phyloP scores from a whole-genome alignment of 2,888 invertebrate species.

The Drosophila diplacantha region DNA sequence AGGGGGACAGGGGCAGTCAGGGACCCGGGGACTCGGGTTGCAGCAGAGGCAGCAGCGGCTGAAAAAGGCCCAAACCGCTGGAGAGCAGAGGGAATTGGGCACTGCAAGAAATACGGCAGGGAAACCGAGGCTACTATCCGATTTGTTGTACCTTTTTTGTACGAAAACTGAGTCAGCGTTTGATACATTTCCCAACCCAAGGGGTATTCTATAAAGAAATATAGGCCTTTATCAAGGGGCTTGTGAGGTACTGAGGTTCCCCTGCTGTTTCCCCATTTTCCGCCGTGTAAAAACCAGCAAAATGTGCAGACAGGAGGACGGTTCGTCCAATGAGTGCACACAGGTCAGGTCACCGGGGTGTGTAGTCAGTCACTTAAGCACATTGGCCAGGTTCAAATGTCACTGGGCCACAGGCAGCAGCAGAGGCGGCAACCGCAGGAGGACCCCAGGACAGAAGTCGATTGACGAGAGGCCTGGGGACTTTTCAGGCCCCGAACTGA shows the following conservation, averaged over 20 bases:
- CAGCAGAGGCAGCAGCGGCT: conserved; percentile 7
- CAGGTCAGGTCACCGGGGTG: conserved; percentile 30
- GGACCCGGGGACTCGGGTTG: background rate
- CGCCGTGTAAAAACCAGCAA: background rate
- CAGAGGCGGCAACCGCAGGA: background rate
- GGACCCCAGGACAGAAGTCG: background rate
- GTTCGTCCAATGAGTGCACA: conserved; percentile 11
- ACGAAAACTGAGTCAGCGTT: no score
- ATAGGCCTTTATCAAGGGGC: no score
- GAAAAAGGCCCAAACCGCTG: conserved; percentile 6
- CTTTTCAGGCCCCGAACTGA: background rate
- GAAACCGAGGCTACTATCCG: background rate
- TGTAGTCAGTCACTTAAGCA: conserved; percentile 22
- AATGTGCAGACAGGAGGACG: conserved; percentile 7
- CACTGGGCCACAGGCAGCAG: conserved; percentile 12
- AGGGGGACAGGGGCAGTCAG: no score
- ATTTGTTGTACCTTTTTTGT: background rate
- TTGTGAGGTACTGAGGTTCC: no score
- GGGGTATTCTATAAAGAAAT: no score
- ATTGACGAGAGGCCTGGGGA: background rate
- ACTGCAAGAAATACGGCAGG: background rate
- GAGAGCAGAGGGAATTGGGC: conserved; percentile 2
- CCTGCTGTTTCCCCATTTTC: background rate
- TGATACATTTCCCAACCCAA: no score
- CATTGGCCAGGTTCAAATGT: conserved; percentile 22